Evolutionary conservation across 2,888 invertebrate species (phyloP).

Genomic region (Cantharis rufa): DNA sequence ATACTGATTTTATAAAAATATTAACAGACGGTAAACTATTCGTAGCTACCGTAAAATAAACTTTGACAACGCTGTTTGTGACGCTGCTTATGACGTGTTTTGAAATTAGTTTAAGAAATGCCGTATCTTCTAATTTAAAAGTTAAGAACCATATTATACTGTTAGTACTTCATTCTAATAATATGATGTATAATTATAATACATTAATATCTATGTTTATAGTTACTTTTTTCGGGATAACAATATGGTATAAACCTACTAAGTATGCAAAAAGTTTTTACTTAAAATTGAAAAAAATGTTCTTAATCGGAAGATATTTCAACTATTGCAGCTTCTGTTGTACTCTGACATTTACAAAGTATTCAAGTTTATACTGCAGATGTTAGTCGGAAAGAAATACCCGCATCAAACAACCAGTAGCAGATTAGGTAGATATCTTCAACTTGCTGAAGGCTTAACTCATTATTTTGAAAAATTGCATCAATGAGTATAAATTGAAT

Average conservation of each 20-base stretch:
- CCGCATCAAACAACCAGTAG: conserved; percentile 44
- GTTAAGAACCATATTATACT: too few relatives aligned
- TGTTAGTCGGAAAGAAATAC: conserved; percentile 37
- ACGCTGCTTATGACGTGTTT: too few relatives aligned
- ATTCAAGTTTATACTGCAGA: conserved; percentile 43
- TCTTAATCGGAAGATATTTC: conserved; percentile 35
- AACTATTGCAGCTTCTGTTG: conserved; percentile 46
- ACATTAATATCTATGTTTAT: too few relatives aligned
- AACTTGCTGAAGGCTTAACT: conserved; percentile 37
- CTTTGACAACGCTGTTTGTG: too few relatives aligned
- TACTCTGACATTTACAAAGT: conserved; percentile 50
- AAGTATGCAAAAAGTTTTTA: neutral
- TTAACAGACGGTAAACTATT: too few relatives aligned
- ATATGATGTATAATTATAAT: too few relatives aligned
- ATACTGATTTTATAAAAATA: too few relatives aligned
- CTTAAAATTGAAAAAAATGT: neutral
- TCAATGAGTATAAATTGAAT: conserved; percentile 47
- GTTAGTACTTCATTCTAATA: too few relatives aligned
- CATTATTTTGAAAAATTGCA: conserved; percentile 50
- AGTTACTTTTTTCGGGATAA: too few relatives aligned
- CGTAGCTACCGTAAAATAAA: too few relatives aligned
- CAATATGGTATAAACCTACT: neutral
- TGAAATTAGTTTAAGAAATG: too few relatives aligned
- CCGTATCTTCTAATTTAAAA: too few relatives aligned
- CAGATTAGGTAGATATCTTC: conserved; percentile 45